Evolutionary conservation across 1,140 invertebrate genomes (phyloP).

Genomic region (Bombus picipes): DNA sequence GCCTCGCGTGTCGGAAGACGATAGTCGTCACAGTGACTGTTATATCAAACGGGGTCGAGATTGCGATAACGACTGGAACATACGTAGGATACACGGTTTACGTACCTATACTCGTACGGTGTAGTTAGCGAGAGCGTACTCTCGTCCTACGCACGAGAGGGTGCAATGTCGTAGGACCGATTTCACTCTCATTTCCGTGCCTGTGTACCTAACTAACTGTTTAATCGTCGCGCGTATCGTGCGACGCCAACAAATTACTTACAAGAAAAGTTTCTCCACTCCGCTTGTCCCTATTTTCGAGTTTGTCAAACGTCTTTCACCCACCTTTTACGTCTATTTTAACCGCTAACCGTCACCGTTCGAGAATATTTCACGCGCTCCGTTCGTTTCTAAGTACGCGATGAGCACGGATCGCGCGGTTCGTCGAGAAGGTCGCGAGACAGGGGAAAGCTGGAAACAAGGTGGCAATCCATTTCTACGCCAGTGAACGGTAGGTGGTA

Average conservation of each 20-base stretch:
- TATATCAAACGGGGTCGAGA: conserved; percentile 80
- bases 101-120: conserved; percentile 61
- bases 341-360: too few relatives aligned
- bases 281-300: neutral
- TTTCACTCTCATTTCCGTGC: neutral
- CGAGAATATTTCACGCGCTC: neutral
- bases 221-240: neutral
- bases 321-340: neutral
- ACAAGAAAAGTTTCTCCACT: neutral
- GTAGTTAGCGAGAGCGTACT: conserved; percentile 63
- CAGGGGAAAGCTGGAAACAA: neutral
- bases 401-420: too few relatives aligned
- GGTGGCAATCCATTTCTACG: conserved; percentile 20
- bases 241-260: conserved; percentile 2
- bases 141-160: conserved; percentile 65
- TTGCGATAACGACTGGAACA: conserved; percentile 79
- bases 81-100: conserved; percentile 76
- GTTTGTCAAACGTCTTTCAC: neutral
- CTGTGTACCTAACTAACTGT: neutral
- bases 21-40: conserved; percentile 82
- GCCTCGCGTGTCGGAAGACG: conserved; percentile 79
- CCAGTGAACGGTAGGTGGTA: conserved; percentile 55
- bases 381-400: neutral
- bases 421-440: too few relatives aligned
- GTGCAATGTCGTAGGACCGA: conserved; percentile 51